phyloP scores from a whole-genome alignment of 2,113 vertebrate genomes.

The Emydura subglobosa region DNA sequence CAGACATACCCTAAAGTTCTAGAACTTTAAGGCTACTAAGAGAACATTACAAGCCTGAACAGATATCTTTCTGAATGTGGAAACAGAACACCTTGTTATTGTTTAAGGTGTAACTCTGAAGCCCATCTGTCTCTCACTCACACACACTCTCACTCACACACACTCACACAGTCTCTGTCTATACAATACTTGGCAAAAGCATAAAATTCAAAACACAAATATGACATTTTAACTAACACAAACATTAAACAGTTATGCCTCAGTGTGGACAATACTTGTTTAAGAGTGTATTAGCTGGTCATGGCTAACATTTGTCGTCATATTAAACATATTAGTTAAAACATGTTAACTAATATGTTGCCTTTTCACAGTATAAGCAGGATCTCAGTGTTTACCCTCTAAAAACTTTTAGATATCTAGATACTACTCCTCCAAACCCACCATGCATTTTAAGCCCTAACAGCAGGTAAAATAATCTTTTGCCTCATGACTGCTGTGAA shows the following conservation, averaged over 20 bases:
- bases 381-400: neutral
- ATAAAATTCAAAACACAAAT: neutral
- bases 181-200: rapidly evolving
- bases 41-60: rapidly evolving
- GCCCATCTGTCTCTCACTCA: neutral
- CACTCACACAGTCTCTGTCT: neutral
- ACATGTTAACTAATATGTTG: neutral
- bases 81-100: neutral
- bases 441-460: neutral
- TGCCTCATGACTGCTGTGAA: neutral
- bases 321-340: neutral
- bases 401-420: neutral
- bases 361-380: neutral
- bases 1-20: rapidly evolving
- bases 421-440: neutral
- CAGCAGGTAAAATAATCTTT: neutral
- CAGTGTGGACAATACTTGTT: neutral
- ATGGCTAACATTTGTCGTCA: neutral
- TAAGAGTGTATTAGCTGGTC: neutral
- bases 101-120: neutral
- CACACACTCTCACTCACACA: rapidly evolving
- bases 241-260: neutral
- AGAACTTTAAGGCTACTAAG: neutral
- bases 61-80: rapidly evolving
- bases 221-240: neutral